Base-by-base conservation (phyloP, 2,888 invertebrate species). In the Eupithecia vulgata region DNA sequence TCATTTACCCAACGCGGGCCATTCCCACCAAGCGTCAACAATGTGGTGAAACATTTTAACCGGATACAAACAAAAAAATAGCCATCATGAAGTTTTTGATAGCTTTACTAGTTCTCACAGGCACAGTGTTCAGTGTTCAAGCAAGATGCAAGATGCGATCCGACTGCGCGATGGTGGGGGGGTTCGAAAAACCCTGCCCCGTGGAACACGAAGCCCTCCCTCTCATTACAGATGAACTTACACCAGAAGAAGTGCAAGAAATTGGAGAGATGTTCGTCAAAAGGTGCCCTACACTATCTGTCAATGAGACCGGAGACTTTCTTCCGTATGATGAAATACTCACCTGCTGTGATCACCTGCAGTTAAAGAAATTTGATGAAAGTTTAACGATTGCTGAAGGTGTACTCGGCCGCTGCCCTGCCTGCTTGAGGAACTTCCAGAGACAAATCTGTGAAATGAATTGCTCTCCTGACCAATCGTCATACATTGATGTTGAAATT, bases 391-490 rank as follows among this genome's bases (percentile, higher is more conserved):
- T 96, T 76, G 96, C 97, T 0, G 96, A 96, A 64, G 95, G 95
- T 69, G 88, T 98, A 0, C 96, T 98, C 35, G 95, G 96, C 5
- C 95, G 98, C 61, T 99, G 99, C 86, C 97, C 97, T 0, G 95
- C 97, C 0, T 99, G 99, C 84, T 88, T 95, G 1, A 92, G 95
- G 74, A 99, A 99, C 87, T 96, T 98, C 81, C 95, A 96, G 12
- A 94, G 95, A 65, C 95, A 97, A 59, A 96, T 97, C 80, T 99
- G 99, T 86, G 95, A 96, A 79, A 95, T 97, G 89, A 97, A 97
- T 7, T 99, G 99, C 88, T 95, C 96, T 4, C 95, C 97, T 0
- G 94, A 96, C 66, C 98, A 99, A 81, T 95, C 95, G 30, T 83
- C 86, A 6, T 94, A 90, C 72, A 70, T 92, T 3, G 86, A 88